Conservation (phyloP, 1,140 invertebrate species). For the Drosophila mayri region DNA sequence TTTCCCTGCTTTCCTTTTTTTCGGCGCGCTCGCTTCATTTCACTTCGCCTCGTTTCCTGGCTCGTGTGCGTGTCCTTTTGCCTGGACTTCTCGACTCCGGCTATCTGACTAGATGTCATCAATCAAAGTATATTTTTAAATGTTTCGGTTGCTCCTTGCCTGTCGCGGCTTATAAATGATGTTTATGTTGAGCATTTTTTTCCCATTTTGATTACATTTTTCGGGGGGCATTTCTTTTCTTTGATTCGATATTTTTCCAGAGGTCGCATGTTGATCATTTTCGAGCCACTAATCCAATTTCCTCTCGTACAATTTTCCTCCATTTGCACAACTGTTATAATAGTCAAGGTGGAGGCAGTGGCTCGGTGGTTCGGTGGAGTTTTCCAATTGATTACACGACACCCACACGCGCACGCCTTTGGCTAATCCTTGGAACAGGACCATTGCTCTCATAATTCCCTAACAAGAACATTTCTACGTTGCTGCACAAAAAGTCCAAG, state of each 20-base stretch:
- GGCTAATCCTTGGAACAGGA: constrained; percentile 48
- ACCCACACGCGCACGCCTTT: constrained; percentile 37
- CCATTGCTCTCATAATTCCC: constrained; percentile 58
- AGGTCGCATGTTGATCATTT: constrained; percentile 65
- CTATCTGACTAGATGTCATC: constrained; percentile 66
- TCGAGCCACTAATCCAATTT: constrained; percentile 61
- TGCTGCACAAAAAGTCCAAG: constrained; percentile 36
- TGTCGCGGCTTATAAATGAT: constrained; percentile 82
- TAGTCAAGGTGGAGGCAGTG: constrained; percentile 29
- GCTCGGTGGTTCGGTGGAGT: constrained; percentile 8
- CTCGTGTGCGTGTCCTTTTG: constrained; percentile 72
- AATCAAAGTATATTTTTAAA: constrained; percentile 77
- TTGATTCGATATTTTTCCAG: constrained; percentile 50
- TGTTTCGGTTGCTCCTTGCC: constrained; percentile 63
- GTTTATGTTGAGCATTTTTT: constrained; percentile 52
- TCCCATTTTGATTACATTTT: constrained; percentile 61
- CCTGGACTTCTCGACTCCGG: constrained; percentile 68
- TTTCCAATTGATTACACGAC: constrained; percentile 68
- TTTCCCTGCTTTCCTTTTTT: constrained; percentile 61
- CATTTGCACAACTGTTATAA: constrained; percentile 72
- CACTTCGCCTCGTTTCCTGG: constrained; percentile 36
- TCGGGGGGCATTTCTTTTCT: constrained; percentile 26
- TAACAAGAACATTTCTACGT: constrained; percentile 64
- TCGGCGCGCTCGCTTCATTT: constrained; percentile 39
- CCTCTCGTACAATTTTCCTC: constrained; percentile 42